phyloP scores from a whole-genome alignment of 1,140 invertebrate genomes.

The Drosophila sturtevanti region DNA sequence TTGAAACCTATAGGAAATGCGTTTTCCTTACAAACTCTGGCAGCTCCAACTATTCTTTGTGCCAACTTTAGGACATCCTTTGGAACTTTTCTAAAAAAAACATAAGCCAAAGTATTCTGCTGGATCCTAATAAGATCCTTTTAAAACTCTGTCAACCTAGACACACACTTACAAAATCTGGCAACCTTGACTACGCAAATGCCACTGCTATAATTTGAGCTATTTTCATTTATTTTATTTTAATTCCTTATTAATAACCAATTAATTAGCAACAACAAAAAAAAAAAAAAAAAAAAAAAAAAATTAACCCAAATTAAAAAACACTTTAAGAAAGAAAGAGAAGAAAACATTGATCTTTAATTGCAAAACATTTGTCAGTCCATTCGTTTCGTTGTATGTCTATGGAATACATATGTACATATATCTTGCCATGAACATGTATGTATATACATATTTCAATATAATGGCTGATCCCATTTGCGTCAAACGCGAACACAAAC shows the following conservation, averaged over 20 bases:
- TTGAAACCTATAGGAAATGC: not conserved
- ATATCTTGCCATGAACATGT: not conserved
- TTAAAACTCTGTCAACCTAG: too few species aligned
- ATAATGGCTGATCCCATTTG: constrained; percentile 44
- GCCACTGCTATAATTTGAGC: too few species aligned
- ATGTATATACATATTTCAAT: too few species aligned
- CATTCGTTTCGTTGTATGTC: not conserved
- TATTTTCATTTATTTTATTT: not conserved
- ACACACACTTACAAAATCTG: too few species aligned
- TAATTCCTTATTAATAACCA: not conserved
- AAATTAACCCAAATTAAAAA: not conserved
- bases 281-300: too few species aligned
- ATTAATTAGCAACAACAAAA: not conserved
- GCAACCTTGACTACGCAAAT: too few species aligned
- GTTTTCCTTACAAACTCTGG: not conserved
- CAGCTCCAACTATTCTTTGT: too few species aligned
- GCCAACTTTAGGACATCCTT: too few species aligned
- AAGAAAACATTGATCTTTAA: not conserved
- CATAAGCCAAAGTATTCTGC: too few species aligned
- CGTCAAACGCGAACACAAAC: constrained; percentile 32
- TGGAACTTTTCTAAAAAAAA: too few species aligned
- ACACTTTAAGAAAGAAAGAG: not conserved
- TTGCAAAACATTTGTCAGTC: not conserved
- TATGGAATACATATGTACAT: not conserved
- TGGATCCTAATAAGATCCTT: too few species aligned